These are phyloP conservation scores for Sarcophilus harrisii DNA, from an alignment of 2,797 vertebrate species.

Conservation along the genomic window DNA sequence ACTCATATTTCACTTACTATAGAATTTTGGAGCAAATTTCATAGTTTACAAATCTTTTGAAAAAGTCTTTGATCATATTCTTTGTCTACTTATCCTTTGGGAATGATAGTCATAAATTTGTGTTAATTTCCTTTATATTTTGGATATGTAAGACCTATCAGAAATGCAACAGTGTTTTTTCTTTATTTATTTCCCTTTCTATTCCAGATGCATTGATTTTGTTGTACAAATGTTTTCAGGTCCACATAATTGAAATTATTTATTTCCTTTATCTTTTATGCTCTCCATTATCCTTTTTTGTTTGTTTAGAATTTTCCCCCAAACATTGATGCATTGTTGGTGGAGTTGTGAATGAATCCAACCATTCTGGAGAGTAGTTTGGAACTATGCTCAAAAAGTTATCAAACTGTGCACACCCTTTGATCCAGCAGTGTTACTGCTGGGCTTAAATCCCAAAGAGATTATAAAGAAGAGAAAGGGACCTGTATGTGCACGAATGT, in stretches of 20 bases:
- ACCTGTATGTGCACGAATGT: too few relatives aligned
- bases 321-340: too few relatives aligned
- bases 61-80: not conserved
- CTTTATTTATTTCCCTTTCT: not conserved
- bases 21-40: not conserved
- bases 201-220: not conserved
- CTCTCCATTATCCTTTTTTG: too few relatives aligned
- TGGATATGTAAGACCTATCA: not conserved
- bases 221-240: not conserved
- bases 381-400: too few relatives aligned
- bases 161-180: not conserved
- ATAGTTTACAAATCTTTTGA: not conserved
- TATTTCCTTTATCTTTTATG: not conserved
- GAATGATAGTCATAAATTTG: too few relatives aligned
- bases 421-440: too few relatives aligned
- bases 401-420: too few relatives aligned
- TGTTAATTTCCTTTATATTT: too few relatives aligned
- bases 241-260: not conserved
- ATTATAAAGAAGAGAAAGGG: too few relatives aligned
- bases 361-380: too few relatives aligned
- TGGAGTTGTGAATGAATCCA: too few relatives aligned
- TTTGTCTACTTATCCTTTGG: not conserved
- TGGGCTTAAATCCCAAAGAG: too few relatives aligned
- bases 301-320: not conserved
- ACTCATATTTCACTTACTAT: not conserved